These are phyloP conservation scores for Megalops cyprinoides DNA, from an alignment of 2,797 vertebrate genomes.

Conservation along the genomic window DNA sequence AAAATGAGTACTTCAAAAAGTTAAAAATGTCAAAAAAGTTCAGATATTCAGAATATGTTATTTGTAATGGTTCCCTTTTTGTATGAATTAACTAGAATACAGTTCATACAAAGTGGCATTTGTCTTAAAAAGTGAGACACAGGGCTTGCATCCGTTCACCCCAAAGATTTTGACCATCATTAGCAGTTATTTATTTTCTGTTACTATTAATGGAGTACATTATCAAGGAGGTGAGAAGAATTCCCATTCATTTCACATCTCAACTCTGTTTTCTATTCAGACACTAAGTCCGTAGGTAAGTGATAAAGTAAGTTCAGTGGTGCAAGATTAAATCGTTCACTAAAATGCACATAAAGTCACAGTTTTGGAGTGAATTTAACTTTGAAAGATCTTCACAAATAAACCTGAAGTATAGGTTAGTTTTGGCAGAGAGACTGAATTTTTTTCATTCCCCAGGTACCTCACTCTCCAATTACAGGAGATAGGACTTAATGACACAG, in stretches of 20 bases:
- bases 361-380: not conserved
- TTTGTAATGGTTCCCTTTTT: no score
- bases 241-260: no score
- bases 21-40: no score
- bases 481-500: not conserved
- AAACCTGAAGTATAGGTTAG: not conserved
- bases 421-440: not conserved
- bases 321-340: not conserved
- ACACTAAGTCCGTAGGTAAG: not conserved
- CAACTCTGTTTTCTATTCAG: no score
- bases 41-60: no score
- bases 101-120: no score
- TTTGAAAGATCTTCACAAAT: not conserved
- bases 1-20: no score
- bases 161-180: no score
- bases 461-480: not conserved
- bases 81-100: no score
- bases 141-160: no score
- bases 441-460: not conserved
- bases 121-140: no score
- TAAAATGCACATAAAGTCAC: not conserved
- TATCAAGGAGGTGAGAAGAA: no score
- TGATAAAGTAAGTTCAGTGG: not conserved
- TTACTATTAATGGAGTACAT: not conserved
- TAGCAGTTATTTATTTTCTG: not conserved